These are phyloP conservation scores for Glossosoma conforme DNA, from an alignment of 1,140 invertebrate genomes.

Conservation along the genomic window DNA sequence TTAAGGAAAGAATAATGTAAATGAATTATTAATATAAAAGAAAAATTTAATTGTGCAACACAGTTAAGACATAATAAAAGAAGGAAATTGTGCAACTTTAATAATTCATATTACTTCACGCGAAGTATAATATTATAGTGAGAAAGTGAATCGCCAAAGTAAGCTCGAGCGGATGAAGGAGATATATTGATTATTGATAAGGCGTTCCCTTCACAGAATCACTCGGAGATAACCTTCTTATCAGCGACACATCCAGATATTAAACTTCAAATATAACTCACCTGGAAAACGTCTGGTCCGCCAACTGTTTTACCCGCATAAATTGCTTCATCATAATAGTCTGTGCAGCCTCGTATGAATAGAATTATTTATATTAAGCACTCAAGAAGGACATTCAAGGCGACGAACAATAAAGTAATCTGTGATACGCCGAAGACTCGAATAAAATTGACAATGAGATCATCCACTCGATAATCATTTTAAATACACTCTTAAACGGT, in stretches of 20 bases:
- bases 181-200: too few species aligned
- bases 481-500: too few species aligned
- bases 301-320: constrained; percentile 80
- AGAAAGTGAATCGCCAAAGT: not conserved
- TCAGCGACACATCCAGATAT: not conserved
- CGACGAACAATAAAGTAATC: constrained; percentile 8
- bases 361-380: constrained; percentile 5
- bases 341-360: constrained; percentile 13
- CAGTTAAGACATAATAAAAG: too few species aligned
- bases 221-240: too few species aligned
- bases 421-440: constrained; percentile 7
- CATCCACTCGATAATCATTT: constrained; percentile 24
- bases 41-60: too few species aligned
- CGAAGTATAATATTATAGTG: not conserved
- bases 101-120: not conserved
- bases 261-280: constrained; percentile 45
- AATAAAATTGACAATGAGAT: constrained; percentile 25
- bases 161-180: not conserved
- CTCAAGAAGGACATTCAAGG: constrained; percentile 13
- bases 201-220: too few species aligned
- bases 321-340: constrained; percentile 78
- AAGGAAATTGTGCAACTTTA: not conserved
- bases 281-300: constrained; percentile 85
- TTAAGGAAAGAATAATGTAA: too few species aligned
- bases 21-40: too few species aligned